phyloP scores from a whole-genome alignment of 2,797 vertebrate genomes.

The Darevskia nairensis region DNA sequence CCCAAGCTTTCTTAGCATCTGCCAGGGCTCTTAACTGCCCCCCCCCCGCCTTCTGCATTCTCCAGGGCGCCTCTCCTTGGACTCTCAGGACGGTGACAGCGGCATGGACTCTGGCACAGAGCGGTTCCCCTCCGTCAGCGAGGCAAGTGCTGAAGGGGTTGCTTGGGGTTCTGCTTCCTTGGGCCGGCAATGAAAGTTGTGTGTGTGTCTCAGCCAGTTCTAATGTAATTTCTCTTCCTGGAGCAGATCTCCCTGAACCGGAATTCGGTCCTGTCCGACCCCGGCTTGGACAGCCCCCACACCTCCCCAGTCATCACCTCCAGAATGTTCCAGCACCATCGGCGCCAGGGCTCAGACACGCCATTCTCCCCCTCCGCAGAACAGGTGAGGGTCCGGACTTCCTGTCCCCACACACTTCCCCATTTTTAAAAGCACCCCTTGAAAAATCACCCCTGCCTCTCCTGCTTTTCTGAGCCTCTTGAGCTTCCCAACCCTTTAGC shows the following conservation, averaged over 20 bases:
- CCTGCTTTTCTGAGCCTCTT: accelerated
- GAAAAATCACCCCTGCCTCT: no score
- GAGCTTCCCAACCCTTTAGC: accelerated
- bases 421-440: no score
- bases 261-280: constrained; percentile 75
- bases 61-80: constrained; percentile 85
- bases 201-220: no score
- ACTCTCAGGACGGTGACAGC: constrained; percentile 88
- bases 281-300: constrained; percentile 83
- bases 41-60: not conserved
- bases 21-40: not conserved
- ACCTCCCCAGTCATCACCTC: constrained; percentile 85
- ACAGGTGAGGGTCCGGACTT: constrained; percentile 77
- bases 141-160: constrained; percentile 62
- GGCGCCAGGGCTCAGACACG: constrained; percentile 82
- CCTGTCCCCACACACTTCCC: accelerated
- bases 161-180: not conserved
- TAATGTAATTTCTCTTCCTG: accelerated
- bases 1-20: not conserved
- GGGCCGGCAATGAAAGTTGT: accelerated
- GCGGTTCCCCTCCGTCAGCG: constrained; percentile 70
- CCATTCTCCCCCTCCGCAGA: constrained; percentile 62
- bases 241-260: constrained; percentile 78
- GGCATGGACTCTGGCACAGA: constrained; percentile 78
- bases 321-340: constrained; percentile 78